Evolutionary conservation across 2,113 vertebrate species (phyloP).

Genomic region (Lophius piscatorius): DNA sequence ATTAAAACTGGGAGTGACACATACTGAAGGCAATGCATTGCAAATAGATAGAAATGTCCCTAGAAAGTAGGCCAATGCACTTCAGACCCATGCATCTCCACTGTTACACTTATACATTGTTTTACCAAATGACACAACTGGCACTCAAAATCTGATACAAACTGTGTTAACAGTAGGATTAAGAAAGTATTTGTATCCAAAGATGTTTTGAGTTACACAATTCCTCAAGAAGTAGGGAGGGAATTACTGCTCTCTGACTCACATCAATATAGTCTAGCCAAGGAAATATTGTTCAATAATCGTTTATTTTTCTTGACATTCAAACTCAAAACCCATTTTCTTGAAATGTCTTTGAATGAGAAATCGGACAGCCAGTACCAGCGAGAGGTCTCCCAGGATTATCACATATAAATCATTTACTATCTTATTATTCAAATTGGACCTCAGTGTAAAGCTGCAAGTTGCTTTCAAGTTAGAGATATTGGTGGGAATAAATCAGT

Average conservation of each 20-base stretch:
- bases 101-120: neutral
- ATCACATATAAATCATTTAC: conserved; percentile 4
- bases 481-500: too few relatives aligned
- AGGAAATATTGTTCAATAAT: neutral
- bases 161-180: neutral
- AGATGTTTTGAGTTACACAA: neutral
- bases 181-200: neutral
- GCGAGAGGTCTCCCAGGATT: neutral
- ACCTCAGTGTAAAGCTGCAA: neutral
- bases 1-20: conserved; percentile 2
- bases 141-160: neutral
- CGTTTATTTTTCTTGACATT: neutral
- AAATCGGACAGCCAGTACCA: neutral
- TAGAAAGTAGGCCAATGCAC: neutral
- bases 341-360: neutral
- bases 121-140: neutral
- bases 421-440: neutral
- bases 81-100: neutral
- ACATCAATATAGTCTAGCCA: neutral
- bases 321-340: neutral
- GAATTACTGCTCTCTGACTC: neutral
- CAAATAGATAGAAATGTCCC: conserved; percentile 11
- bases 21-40: conserved; percentile 5
- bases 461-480: conserved; percentile 1
- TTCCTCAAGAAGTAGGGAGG: neutral